These are phyloP conservation scores for Semaprochilodus insignis DNA, from an alignment of 2,797 vertebrate genomes.

Conservation along the genomic window DNA sequence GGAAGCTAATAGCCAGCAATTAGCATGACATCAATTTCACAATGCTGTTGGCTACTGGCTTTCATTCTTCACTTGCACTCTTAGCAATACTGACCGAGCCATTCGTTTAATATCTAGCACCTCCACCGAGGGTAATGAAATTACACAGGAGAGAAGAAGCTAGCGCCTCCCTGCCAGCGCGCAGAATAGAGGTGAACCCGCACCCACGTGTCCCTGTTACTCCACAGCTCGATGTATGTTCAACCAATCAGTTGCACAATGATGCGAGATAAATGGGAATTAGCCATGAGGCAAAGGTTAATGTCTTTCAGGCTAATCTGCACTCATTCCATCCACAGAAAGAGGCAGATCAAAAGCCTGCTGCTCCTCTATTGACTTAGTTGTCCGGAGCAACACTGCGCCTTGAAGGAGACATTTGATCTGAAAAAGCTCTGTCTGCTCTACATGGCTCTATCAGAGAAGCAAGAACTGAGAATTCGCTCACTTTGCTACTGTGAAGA, in stretches of 20 bases:
- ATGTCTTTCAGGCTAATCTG: conserved; percentile 61
- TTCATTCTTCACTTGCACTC: conserved; percentile 62
- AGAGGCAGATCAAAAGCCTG: conserved; percentile 66
- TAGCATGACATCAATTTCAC: not conserved
- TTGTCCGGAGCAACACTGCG: conserved; percentile 28
- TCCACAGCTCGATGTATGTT: conserved; percentile 43
- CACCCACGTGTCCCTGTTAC: conserved; percentile 41
- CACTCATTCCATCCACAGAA: conserved; percentile 69
- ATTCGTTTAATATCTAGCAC: conserved; percentile 61
- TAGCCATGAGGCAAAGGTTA: conserved; percentile 72
- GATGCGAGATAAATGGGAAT: conserved; percentile 69
- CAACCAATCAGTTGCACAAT: conserved; percentile 66
- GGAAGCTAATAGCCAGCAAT: not conserved
- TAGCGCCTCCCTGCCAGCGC: conserved; percentile 5
- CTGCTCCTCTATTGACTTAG: conserved; percentile 63
- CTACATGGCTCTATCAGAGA: not conserved
- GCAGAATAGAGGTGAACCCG: conserved; percentile 2
- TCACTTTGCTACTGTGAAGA: not conserved
- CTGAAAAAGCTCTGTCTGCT: conserved; percentile 19
- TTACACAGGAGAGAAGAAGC: conserved; percentile 51
- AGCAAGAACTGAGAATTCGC: conserved; percentile 4
- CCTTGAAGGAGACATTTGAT: conserved; percentile 34
- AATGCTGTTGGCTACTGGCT: too few relatives aligned
- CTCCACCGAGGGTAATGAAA: conserved; percentile 64
- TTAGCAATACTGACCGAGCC: conserved; percentile 61